Conservation (phyloP, 2,113 vertebrate genomes). For the Xyrauchen texanus region DNA sequence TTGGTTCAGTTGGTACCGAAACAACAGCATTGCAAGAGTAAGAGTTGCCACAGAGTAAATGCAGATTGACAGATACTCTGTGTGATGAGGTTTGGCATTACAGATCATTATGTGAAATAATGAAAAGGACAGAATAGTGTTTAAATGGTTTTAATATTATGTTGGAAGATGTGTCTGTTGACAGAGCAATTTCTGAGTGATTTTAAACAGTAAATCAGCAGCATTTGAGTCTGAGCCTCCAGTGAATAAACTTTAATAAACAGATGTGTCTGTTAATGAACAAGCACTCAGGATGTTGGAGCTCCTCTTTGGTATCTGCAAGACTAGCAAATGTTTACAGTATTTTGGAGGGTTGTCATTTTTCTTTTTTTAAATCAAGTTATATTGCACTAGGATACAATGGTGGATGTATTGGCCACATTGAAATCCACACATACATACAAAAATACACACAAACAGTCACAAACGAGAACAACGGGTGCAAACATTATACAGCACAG, state of each 20-base stretch:
- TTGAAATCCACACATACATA: slow-evolving; percentile 65
- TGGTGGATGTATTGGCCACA: slow-evolving; percentile 39
- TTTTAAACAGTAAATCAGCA: neutral
- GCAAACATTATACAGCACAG: slow-evolving; percentile 33
- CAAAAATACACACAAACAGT: neutral
- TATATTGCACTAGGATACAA: slow-evolving; percentile 27
- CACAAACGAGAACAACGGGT: neutral
- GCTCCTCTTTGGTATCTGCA: slow-evolving; percentile 13
- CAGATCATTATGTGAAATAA: neutral
- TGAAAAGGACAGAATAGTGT: neutral
- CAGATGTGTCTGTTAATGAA: neutral
- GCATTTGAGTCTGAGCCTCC: neutral
- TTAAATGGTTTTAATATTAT: slow-evolving; percentile 1
- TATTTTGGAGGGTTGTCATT: neutral
- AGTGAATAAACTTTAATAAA: neutral
- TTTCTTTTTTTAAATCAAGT: neutral
- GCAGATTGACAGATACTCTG: neutral
- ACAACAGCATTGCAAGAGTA: neutral
- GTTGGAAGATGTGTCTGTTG: neutral
- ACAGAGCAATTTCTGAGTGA: too few species aligned
- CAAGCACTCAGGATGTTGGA: neutral
- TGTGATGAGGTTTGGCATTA: neutral
- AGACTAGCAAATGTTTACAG: slow-evolving; percentile 6
- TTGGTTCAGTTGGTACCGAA: slow-evolving; percentile 7
- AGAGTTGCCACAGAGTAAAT: too few species aligned